Conservation (phyloP, 2,113 vertebrate genomes). For the Rhombomys opimus region DNA sequence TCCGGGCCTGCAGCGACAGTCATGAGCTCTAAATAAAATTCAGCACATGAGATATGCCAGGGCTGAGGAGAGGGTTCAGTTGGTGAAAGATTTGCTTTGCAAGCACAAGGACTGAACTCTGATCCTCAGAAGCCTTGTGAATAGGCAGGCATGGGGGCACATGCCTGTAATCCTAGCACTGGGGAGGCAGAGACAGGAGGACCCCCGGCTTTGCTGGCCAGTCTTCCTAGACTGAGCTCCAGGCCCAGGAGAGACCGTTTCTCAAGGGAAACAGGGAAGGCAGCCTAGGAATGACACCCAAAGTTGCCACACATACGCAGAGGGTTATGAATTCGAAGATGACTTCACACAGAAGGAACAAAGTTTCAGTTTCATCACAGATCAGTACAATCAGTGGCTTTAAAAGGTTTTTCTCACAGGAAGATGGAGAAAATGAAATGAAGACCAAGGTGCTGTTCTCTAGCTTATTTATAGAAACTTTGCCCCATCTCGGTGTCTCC, state of each 20-base stretch:
- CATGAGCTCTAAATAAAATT: neutral
- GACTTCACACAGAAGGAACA: neutral
- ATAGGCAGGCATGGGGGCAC: neutral
- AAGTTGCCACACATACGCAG: too few relatives aligned
- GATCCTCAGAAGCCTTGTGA: neutral
- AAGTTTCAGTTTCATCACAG: neutral
- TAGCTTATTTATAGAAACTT: neutral
- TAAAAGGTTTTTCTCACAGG: neutral
- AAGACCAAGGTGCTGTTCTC: neutral
- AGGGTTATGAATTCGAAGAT: neutral
- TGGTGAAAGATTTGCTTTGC: neutral
- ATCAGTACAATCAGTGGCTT: neutral
- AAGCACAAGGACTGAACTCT: neutral
- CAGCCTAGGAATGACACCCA: too few relatives aligned
- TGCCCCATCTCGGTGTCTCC: neutral
- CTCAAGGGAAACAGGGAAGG: neutral
- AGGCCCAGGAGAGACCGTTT: neutral
- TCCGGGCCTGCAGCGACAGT: neutral
- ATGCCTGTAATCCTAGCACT: neutral
- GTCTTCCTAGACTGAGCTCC: neutral
- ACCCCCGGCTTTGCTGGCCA: neutral
- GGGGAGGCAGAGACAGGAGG: neutral
- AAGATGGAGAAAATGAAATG: constrained; percentile 27
- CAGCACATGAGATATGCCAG: neutral
- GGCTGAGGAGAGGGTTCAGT: neutral